Conservation (phyloP, 2,888 invertebrate genomes). For the Coenonympha arcania region DNA sequence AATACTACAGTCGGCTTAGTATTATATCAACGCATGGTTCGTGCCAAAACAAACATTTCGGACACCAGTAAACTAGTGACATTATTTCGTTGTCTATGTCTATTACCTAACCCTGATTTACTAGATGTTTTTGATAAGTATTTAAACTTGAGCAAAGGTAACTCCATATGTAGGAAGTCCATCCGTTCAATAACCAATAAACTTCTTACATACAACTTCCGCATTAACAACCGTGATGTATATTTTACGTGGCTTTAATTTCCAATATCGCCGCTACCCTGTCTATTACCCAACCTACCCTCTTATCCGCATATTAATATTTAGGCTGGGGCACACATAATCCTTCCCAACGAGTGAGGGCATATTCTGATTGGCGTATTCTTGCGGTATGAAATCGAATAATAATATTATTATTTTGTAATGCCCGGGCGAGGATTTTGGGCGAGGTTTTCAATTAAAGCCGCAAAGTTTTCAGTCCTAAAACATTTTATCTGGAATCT, state of each 20-base stretch:
- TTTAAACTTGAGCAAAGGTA: too few relatives aligned
- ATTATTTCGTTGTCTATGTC: too few relatives aligned
- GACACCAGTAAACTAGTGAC: too few relatives aligned
- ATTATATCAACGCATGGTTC: too few relatives aligned
- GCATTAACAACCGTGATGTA: too few relatives aligned
- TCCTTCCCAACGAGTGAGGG: slow-evolving; percentile 1
- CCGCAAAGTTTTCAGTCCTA: slow-evolving; percentile 4
- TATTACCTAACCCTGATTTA: too few relatives aligned
- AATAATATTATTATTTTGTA: slow-evolving; percentile 8
- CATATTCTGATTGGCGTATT: slow-evolving; percentile 4
- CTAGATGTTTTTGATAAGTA: too few relatives aligned
- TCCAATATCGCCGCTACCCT: background rate
- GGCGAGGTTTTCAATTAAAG: slow-evolving; percentile 6
- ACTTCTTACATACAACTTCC: too few relatives aligned
- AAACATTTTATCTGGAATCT: slow-evolving; percentile 7
- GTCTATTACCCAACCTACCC: background rate
- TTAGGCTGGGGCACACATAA: slow-evolving; percentile 1
- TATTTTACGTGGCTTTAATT: background rate
- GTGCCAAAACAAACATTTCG: too few relatives aligned
- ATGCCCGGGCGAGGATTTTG: slow-evolving; percentile 1
- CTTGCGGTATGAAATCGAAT: slow-evolving; percentile 6
- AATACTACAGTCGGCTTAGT: too few relatives aligned
- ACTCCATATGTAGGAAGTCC: too few relatives aligned
- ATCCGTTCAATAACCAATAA: too few relatives aligned
- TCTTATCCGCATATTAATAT: slow-evolving; percentile 2